Conservation (phyloP, 2,113 vertebrate genomes). For the Ellobius talpinus region DNA sequence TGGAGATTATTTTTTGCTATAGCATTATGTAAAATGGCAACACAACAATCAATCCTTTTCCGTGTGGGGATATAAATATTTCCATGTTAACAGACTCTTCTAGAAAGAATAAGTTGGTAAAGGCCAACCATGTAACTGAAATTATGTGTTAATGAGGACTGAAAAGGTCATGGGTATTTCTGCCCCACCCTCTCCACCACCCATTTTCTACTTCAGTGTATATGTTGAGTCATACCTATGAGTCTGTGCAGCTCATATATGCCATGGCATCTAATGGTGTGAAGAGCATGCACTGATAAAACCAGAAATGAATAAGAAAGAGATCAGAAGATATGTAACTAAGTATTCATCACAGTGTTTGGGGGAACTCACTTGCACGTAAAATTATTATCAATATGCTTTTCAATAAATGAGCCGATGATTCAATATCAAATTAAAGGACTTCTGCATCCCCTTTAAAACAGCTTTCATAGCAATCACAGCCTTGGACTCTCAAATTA, state of each 20-base stretch:
- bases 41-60: background rate
- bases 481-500: background rate
- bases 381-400: background rate
- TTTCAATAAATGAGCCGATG: background rate
- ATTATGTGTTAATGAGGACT: background rate
- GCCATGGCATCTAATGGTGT: background rate
- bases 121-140: background rate
- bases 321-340: background rate
- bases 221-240: background rate
- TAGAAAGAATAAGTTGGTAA: background rate
- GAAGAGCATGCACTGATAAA: background rate
- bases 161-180: background rate
- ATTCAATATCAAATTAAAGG: background rate
- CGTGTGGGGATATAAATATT: background rate
- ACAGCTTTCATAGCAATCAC: background rate
- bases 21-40: background rate
- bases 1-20: constrained; percentile 10
- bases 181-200: background rate
- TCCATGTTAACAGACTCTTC: background rate
- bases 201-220: background rate
- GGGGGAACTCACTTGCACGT: background rate
- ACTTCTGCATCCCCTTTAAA: background rate
- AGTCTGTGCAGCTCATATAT: background rate
- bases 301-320: background rate
- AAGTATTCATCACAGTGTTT: background rate